Evolutionary conservation across 1,140 invertebrate genomes (phyloP), one percentile per base, ranked within the genome.

Genomic region (Hyposmocoma kahamanoa): DNA sequence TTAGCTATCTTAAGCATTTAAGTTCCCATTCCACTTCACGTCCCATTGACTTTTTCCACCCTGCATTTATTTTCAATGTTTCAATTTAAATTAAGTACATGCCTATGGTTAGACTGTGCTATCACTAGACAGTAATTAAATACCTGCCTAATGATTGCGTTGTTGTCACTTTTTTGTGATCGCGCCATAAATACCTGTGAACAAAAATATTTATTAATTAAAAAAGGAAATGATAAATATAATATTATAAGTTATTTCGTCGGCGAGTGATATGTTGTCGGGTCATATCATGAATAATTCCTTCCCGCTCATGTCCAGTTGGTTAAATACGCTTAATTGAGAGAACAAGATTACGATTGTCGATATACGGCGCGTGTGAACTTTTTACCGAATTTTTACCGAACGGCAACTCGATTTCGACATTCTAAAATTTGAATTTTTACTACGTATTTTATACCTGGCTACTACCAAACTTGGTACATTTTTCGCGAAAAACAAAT

Each of bases 261-360:
- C 39, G n/a, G n/a, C n/a, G 50, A 59, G 63, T 70, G 72, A 75
- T 62, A 70, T 69, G 64, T 69, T 51, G 54, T 48, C 42, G 36
- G 52, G 56, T 54, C 51, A 58, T 59, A 57, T 72, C 70, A 75
- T 80, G 72, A 80, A 77, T 80, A 69, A 77, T 80, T 75, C 67
- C 48, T 56, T 62, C n/a, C 42, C 46, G 48, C 58, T 55, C 59
- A 64, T 71, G 67, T 73, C 73, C 72, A 67, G 68, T 62, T 50
- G 36, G 58, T 65, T 8, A 67, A 64, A 72, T 63, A 68, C 53
- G 56, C 66, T 76, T 81, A 81, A 78, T 78, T 81, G 67, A 78
- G 69, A 71, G 72, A 76, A 72, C 71, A 70, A 69, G 64, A 69
- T 66, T 36, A 41, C 20, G 63, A 68, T 62, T 71, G 67, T 62